Evolutionary conservation across 2,888 invertebrate species (phyloP), one percentile per base, ranked within the genome.

Genomic region (Lagria hirta): DNA sequence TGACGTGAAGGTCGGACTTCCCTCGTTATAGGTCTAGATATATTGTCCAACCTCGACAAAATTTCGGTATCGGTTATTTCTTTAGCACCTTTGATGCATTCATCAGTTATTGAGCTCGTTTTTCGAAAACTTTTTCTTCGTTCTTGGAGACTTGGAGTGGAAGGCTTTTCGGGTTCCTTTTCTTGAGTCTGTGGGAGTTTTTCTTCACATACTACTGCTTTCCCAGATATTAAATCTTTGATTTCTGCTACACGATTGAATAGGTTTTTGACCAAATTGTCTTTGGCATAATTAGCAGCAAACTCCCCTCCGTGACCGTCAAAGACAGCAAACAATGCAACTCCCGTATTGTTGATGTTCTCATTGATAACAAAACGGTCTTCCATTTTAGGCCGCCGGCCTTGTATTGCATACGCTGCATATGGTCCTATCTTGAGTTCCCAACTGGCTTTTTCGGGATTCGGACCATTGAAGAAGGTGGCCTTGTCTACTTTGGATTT

Each of bases 281-380:
- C 91, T 67, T 88, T 86, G 34, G 91, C 91, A 74, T 88, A 95
- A 66, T 94, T 89, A 11, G 94, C 93, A 34, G 94, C 94, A 75
- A 90, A 90, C 75, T 94, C 92, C 22, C 95, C 96, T 33, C 95
- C 96, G 70, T 96, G 95, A 0, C 95, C 95, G 73, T 96, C 95
- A 69, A 94, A 95, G 54, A 96, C 85, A 26, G 93, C 94, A 73
- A 90, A 93, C 43, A 96, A 75, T 11, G 91, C 87, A 36, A 93
- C 84, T 12, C 87, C 89, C 11, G 91, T 89, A 55, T 84, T 82
- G 67, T 88, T 86, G 36, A 92, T 83, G 65, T 92, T 85, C 70
- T 88, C 86, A 54, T 90, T 85, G 35, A 94, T 82, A 40, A 91
- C 89, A 70, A 91, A 95, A 64, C 94, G 79, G 71, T 96, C 95